Base-by-base conservation (phyloP, 2,888 invertebrate species). In the Scrobipalpa atriplicella region DNA sequence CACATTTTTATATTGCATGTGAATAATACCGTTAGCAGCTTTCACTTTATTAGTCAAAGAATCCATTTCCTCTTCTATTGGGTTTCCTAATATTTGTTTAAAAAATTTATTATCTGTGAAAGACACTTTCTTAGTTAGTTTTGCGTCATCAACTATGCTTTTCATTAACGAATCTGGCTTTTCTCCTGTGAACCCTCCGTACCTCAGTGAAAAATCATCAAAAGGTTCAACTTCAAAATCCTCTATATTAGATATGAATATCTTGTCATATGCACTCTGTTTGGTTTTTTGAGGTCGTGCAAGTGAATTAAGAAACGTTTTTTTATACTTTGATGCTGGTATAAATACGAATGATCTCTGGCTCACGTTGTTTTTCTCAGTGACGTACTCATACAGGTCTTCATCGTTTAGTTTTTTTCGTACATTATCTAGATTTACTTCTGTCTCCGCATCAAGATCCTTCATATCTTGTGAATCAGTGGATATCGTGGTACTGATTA, bases 291-390 rank as follows among this genome's bases (percentile, higher is more conserved):
- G 2, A 6, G 18, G 36, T n/a, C 8, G 29, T 52, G 47, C 10
- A 39, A 38, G 2, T 11, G 64, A n/a, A 70, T 64, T 56, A 29
- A 68, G 65, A 61, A 69, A 54, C 16, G 77, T 75, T 9, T 75
- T 80, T 67, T 71, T 85, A 69, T 73, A 80, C 69, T 75, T 82
- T 69, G 83, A 80, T 61, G 87, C 85, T 11, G 47, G 38, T 29
- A 87, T 77, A 61, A 77, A 85, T n/a, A 90, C 75, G 66, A 83
- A 86, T 21, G 91, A 85, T 71, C 90, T 80, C 75, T 85, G 84
- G 69, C 77, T 82, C 19, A 86, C 72, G 69, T 78, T 84, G 52
- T 78, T 81, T 36, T 77, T 70, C 74, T 81, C 70, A 2, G 72
- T 72, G 3, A 70, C 76, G 60, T 81, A 70, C 68, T 84, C 78